Evolutionary conservation across 2,797 vertebrate genomes (phyloP).

Genomic region (Chaunax sp.): DNA sequence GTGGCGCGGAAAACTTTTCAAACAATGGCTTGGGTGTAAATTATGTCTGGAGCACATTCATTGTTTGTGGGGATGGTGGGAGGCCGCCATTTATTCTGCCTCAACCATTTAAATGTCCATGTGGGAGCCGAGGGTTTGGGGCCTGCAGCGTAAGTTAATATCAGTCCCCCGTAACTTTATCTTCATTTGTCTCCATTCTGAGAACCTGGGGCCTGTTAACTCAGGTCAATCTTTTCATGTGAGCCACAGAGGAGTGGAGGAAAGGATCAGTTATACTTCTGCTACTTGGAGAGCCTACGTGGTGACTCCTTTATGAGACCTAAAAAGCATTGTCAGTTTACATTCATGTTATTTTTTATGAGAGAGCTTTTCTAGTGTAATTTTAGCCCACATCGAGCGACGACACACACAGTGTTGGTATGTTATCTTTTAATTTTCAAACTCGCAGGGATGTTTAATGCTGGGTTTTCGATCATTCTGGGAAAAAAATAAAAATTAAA

Average conservation of each 20-base stretch:
- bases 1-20: constrained; percentile 74
- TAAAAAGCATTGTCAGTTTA: constrained; percentile 27
- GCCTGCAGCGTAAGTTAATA: constrained; percentile 48
- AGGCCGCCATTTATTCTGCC: constrained; percentile 69
- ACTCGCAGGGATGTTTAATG: background rate
- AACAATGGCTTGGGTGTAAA: constrained; percentile 78
- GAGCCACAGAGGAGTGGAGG: constrained; percentile 32
- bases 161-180: constrained; percentile 60
- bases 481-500: too few relatives aligned
- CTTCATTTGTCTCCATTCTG: constrained; percentile 51
- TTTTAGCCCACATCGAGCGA: constrained; percentile 6
- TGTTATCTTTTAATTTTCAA: constrained; percentile 19
- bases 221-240: constrained; percentile 59
- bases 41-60: constrained; percentile 66
- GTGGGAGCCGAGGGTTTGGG: constrained; percentile 53
- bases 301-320: constrained; percentile 32
- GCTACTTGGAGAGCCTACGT: constrained; percentile 24
- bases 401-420: constrained; percentile 13
- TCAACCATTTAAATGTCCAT: constrained; percentile 62
- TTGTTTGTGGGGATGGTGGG: constrained; percentile 55
- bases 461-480: constrained; percentile 6
- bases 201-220: constrained; percentile 39
- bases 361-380: constrained; percentile 7
- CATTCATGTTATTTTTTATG: constrained; percentile 22
- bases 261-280: constrained; percentile 35